Base-by-base conservation (phyloP, 2,888 invertebrate species). In the Apodemia duryi region DNA sequence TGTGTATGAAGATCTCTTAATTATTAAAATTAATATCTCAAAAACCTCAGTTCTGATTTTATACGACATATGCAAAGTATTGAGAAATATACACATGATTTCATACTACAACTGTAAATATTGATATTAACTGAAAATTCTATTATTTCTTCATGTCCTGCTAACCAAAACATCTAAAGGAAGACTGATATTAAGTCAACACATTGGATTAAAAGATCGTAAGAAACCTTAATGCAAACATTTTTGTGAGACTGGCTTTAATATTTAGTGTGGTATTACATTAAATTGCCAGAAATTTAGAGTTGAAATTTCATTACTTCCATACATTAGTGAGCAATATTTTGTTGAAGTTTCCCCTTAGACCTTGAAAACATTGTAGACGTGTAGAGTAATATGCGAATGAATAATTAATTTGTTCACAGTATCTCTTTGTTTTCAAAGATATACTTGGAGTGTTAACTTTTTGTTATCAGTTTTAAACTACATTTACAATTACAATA, bases 371-470 rank as follows among this genome's bases (percentile, higher is more conserved):
- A 32, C 11, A 32, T 32, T 57, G 32, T 57, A 32, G 32, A 32
- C n/a, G n/a, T n/a, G 49, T 51, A 51, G 49, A 51, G 21, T 21
- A 51, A 51, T 51, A 51, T 51, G 49, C 49, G 49, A 51, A 51
- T 51, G n/a, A 51, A 51, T 51, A 51, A 51, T 21, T 51, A n/a
- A 51, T 51, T 51, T 51, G 49, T 51, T 51, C n/a, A 51, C n/a
- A 21, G 49, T 51, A 51, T 51, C 49, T 51, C 49, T 51, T 51
- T 51, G 49, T 51, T 51, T 21, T 51, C 21, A 51, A 51, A 51
- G 49, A n/a, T 21, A 51, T 51, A 51, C 49, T 21, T 51, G 21
- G 6, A 51, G 49, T 51, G n/a, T 21, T 51, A 51, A 51, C 2
- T 21, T 51, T 51, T 21, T 51, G 49, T 51, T 51, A 7, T 51